A percentile compares a stretch with the other conserved stretches of the same genome.
phyloP scores from a whole-genome alignment of 2,797 vertebrate genomes.

The Ambastaia sidthimunki region DNA sequence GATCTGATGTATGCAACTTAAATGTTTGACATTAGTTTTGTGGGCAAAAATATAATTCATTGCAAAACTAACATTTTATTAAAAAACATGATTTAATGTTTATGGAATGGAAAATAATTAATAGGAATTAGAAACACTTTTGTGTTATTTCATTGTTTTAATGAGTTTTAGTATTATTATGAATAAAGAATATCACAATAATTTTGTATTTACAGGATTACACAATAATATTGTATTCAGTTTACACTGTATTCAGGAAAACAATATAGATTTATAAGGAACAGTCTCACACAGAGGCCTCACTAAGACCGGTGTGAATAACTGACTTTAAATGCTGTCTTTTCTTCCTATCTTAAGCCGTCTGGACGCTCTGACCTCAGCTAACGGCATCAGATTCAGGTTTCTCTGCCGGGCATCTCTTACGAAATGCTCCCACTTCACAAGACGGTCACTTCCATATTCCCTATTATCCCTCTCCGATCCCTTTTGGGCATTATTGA shows the following conservation, averaged over 20 bases:
- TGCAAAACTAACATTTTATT: too few species aligned
- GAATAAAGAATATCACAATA: too few species aligned
- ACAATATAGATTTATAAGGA: constrained; percentile 47
- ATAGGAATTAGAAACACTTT: too few species aligned
- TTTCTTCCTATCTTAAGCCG: constrained; percentile 9
- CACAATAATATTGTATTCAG: constrained; percentile 37
- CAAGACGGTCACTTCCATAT: constrained; percentile 39
- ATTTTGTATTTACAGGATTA: too few species aligned
- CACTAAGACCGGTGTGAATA: constrained; percentile 16
- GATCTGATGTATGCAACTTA: background rate
- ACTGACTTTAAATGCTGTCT: constrained; percentile 51
- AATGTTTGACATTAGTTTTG: too few species aligned
- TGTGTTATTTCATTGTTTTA: too few species aligned
- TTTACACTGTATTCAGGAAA: constrained; percentile 44
- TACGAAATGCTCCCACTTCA: constrained; percentile 10
- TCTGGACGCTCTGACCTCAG: constrained; percentile 35
- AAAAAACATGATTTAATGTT: too few species aligned
- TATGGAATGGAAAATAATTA: too few species aligned
- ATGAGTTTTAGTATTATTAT: too few species aligned
- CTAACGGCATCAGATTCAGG: constrained; percentile 44
- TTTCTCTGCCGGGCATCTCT: constrained; percentile 21
- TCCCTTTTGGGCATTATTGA: constrained; percentile 29
- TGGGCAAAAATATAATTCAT: too few species aligned
- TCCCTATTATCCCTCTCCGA: constrained; percentile 44
- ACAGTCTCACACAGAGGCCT: constrained; percentile 6